Conservation (phyloP, 2,888 invertebrate species). For the Chalcosyrphus nemorum region DNA sequence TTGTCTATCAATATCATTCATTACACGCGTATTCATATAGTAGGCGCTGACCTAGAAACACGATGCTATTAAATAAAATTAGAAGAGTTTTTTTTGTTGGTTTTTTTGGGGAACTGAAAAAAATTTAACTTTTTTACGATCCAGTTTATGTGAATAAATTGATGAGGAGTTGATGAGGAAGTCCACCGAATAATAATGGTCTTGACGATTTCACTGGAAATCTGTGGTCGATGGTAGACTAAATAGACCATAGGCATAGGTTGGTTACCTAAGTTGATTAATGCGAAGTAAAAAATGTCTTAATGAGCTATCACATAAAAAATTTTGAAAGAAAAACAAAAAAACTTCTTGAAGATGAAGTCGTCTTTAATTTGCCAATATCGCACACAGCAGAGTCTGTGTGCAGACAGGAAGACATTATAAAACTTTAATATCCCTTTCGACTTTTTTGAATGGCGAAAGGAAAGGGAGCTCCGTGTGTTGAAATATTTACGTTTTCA, state of each 20-base stretch:
- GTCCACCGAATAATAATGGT: neutral
- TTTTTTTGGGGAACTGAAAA: conserved; percentile 5
- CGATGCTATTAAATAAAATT: conserved; percentile 58
- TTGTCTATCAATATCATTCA: conserved; percentile 35
- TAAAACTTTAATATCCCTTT: neutral
- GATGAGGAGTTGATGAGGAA: neutral
- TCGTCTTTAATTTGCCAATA: neutral
- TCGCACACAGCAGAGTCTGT: neutral
- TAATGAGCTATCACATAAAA: conserved; percentile 16
- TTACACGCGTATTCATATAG: conserved; percentile 33
- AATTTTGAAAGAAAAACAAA: no score
- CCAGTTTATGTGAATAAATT: neutral
- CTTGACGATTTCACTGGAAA: conserved; percentile 1
- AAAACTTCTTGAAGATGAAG: no score
- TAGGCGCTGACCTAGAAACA: conserved; percentile 56
- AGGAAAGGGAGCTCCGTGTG: neutral
- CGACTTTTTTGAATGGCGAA: neutral
- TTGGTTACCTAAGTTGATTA: neutral
- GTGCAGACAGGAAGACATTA: neutral
- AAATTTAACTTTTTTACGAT: conserved; percentile 10
- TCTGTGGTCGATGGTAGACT: neutral
- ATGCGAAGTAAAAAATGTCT: conserved; percentile 15
- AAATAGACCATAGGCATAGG: neutral
- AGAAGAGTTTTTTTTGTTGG: conserved; percentile 31
- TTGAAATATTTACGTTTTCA: neutral